These are phyloP conservation scores for Muscicapa adusta DNA, from an alignment of 2,113 vertebrate genomes.

Conservation along the genomic window DNA sequence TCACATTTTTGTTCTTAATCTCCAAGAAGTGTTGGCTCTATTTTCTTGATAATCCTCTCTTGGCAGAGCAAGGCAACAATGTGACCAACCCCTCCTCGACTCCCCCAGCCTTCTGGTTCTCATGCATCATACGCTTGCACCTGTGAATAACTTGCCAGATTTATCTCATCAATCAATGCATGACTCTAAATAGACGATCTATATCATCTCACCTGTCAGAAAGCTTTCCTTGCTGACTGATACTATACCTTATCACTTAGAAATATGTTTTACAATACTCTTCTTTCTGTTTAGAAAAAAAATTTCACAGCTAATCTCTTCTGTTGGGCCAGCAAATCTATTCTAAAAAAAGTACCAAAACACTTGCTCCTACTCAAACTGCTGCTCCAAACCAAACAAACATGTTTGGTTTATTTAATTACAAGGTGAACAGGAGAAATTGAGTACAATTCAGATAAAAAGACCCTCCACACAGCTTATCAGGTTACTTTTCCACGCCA, in stretches of 20 bases:
- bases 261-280: neutral
- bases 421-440: neutral
- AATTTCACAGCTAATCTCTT: neutral
- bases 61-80: neutral
- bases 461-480: neutral
- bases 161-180: neutral
- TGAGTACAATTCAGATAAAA: neutral
- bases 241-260: neutral
- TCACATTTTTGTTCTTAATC: neutral
- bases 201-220: neutral
- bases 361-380: neutral
- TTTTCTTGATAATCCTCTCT: neutral
- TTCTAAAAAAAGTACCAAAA: neutral
- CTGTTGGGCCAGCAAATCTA: neutral
- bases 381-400: neutral
- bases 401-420: neutral
- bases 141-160: neutral
- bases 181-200: neutral
- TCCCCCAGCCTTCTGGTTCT: neutral
- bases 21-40: neutral
- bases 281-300: neutral
- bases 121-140: neutral
- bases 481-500: neutral
- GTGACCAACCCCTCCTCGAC: accelerated
- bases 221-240: neutral